Base-by-base conservation (phyloP, 2,113 vertebrate genomes). In the Haemorhous mexicanus region DNA sequence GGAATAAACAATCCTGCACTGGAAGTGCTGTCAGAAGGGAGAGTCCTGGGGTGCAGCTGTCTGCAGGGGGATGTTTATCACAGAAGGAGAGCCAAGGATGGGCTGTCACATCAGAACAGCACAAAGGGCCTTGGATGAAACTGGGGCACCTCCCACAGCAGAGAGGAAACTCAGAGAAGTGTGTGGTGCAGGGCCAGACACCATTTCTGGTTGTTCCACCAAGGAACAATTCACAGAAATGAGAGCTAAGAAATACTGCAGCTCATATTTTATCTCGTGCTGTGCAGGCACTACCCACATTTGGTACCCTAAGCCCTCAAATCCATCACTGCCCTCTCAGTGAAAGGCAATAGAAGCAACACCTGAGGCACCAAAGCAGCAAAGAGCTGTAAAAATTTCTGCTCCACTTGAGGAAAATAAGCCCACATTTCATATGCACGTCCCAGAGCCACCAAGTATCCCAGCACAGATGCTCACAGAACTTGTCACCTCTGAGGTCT, bases 1-100 rank as follows among this genome's bases (percentile, higher is more conserved):
- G 55, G 80, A 95, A 95, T 94, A 96, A 97, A 97, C 96, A 95
- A 91, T 28, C 53, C 67, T 75, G 72, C 52, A 47, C 43, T 67
- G 84, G 55, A 94, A 96, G 67, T 13, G 5, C 50, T 83, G 91
- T 68, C 73, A 61, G 73, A 62, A 44, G 66, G 43, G 39, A 78
- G 75, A 67, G 87, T 91, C 80, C 92, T 91, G 77, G 85, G 92
- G 88, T 66, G 52, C 68, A 78, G 84, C 46, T 9, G 16, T 26
- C 77, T 93, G 63, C 85, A 84, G 50, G 43, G 1, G 7, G 58
- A 86, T 67, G 47, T 66, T 94, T 70, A 30, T 53, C 55, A 27
- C 73, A 68, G 55, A 58, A 66, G n/a, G n/a, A 68, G 32, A 74
- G 33, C 35, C 58, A n/a, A 74, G 72, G 72, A 77, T 64, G 56